A percentile compares a stretch with the other conserved stretches of the same genome.
Conservation (phyloP, 2,888 invertebrate genomes). For the Margaritifera margaritifera region DNA sequence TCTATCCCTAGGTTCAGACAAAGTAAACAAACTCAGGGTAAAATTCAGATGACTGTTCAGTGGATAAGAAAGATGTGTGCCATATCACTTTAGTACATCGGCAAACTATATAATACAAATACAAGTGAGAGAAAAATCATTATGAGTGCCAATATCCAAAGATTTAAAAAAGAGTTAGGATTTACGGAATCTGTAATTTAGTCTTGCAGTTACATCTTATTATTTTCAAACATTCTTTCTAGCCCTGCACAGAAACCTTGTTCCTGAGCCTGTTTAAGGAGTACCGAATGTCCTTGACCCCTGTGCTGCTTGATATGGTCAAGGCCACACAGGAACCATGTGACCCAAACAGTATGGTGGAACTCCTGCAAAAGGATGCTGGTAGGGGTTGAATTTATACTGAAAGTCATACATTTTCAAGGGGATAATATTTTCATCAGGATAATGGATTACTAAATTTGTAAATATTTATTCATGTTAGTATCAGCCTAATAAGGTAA, state of each 20-base stretch:
- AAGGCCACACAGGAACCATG: conserved; percentile 79
- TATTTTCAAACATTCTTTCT: conserved; percentile 47
- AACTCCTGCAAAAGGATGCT: conserved; percentile 91
- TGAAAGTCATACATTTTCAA: not conserved
- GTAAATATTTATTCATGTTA: no score
- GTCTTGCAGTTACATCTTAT: not conserved
- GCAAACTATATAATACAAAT: no score
- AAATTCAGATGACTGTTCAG: no score
- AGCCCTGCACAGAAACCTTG: conserved; percentile 91
- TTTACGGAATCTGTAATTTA: not conserved
- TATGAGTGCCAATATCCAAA: no score
- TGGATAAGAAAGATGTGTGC: no score
- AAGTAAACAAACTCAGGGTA: no score
- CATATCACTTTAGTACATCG: no score
- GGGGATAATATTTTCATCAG: not conserved
- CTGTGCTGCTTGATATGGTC: conserved; percentile 83
- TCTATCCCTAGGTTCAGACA: no score
- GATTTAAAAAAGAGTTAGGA: no score
- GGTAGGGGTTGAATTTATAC: conserved; percentile 48
- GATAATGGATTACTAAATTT: no score
- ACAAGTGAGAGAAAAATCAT: no score
- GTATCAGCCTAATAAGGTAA: no score
- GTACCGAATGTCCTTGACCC: conserved; percentile 82
- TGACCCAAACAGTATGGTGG: conserved; percentile 82
- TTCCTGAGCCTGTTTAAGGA: conserved; percentile 89